Base-by-base conservation (phyloP, 2,797 vertebrate genomes). In the Pelochelys cantorii region DNA sequence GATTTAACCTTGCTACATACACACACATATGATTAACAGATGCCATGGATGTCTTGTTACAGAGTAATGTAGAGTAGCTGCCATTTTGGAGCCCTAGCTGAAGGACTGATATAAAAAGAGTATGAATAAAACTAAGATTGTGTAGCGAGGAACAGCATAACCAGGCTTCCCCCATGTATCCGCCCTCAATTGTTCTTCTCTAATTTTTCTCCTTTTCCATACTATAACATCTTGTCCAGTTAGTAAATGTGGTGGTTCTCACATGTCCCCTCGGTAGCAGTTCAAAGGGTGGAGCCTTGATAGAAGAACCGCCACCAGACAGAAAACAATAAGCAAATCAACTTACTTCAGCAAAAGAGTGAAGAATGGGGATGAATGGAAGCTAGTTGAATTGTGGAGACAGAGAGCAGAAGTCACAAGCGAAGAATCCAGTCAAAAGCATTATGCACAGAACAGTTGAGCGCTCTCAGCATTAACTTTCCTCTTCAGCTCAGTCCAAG, bases 141-240 rank as follows among this genome's bases (percentile, higher is more conserved):
- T 29, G 25, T 71, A 71, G 1, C 27, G 5, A 84, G 42, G 23
- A 4, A 81, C 48, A n/a, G 17, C 9, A 23, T 57, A 55, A 22
- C 53, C 0, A 84, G 31, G 31, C 54, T 88, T 89, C 54, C 84
- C 22, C 22, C 11, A 23, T 5, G 5, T 4, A 53, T 79, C 65
- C 81, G 34, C 56, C 52, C 54, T 56, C 79, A 60, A 77, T n/a
- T 68, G 14, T 68, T n/a, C 3, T 29, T 18, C 31, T 0, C 25
- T 0, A 10, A 2, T 54, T 11, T 14, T 20, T 83, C 27, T 48
- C 62, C 62, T 14, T 48, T 1, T 29, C 1, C 2, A 11, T 65
- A 18, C 0, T 2, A 10, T 57, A 42, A 34, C 56, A 17, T 22
- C 55, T 31, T 83, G 62, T 10, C 15, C 42, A 56, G 25, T 56